These are phyloP conservation scores for Rhinella marina DNA, from an alignment of 2,797 vertebrate species.

Conservation along the genomic window DNA sequence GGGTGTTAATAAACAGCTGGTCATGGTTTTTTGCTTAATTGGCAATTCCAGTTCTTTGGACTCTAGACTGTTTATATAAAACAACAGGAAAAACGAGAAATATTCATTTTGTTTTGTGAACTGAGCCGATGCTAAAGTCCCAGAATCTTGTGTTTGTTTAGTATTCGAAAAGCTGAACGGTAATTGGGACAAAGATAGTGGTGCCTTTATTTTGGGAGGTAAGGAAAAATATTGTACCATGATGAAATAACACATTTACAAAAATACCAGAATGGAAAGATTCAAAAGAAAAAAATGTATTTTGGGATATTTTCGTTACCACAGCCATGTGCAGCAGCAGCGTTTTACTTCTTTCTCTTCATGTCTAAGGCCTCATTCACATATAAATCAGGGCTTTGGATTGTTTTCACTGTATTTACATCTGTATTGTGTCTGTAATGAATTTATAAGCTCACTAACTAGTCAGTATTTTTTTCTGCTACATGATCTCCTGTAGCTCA, in stretches of 20 bases:
- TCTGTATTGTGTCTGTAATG: no score
- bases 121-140: slow-evolving; percentile 61
- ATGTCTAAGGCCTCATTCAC: background rate
- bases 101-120: slow-evolving; percentile 63
- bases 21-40: slow-evolving; percentile 76
- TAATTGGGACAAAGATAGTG: slow-evolving; percentile 12
- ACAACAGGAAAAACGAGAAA: slow-evolving; percentile 60
- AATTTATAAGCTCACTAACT: no score
- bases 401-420: background rate
- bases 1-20: slow-evolving; percentile 82
- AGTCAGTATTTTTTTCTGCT: no score
- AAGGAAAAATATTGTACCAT: background rate
- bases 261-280: background rate
- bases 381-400: background rate
- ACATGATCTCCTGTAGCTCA: no score
- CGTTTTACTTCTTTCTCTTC: background rate
- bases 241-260: background rate
- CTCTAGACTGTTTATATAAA: slow-evolving; percentile 74
- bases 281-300: background rate
- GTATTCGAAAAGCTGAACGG: background rate
- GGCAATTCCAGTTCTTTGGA: slow-evolving; percentile 73
- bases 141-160: slow-evolving; percentile 13
- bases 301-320: background rate
- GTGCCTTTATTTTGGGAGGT: background rate
- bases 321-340: background rate